Base-by-base conservation (phyloP, 2,888 invertebrate genomes). In the Sthenelais limicola region DNA sequence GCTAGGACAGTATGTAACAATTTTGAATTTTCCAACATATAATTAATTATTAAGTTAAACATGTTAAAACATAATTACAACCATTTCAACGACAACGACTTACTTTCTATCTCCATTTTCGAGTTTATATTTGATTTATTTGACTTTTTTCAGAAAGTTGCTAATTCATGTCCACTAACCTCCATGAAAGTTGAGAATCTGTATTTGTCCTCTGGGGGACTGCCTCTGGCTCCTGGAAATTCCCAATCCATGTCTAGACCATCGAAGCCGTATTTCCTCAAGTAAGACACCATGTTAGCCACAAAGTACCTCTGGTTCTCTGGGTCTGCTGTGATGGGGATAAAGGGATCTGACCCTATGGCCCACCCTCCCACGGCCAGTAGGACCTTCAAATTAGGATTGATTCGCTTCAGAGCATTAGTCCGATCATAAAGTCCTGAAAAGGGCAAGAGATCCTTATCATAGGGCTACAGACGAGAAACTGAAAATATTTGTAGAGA, bases 231-330 rank as follows among this genome's bases (percentile, higher is more conserved):
- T 1, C 78, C 83, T 0, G 97, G 97, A 85, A 96, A 97, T 84
- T 96, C 95, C 97, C 97, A 97, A 82, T 96, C 96, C 67, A 97
- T 90, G 82, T 96, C 96, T 0, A 97, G 88, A 1, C 97, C 97
- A 76, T 92, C 91, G 84, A 97, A 97, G n/a, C 51, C 51, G 28
- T 67, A 24, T 9, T 54, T 18, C 5, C 56, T 21, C n/a, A 73
- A 52, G 30, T 52, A 73, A 12, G 7, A 15, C 3, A 66, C 47
- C 12, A 54, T 32, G 54, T 73, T 35, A 2, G 28, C 12, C 7
- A 56, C 28, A 28, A 71, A 73, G 43, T 24, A 18, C 12, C 48
- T 35, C n/a, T 77, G 69, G 72, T 75, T 78, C 48, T 51, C 21
- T 12, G 69, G 73, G 49, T 67, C 74, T 33, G 67, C 35, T 2